Base-by-base conservation (phyloP, 2,797 vertebrate species). In the Poecilia velifera region DNA sequence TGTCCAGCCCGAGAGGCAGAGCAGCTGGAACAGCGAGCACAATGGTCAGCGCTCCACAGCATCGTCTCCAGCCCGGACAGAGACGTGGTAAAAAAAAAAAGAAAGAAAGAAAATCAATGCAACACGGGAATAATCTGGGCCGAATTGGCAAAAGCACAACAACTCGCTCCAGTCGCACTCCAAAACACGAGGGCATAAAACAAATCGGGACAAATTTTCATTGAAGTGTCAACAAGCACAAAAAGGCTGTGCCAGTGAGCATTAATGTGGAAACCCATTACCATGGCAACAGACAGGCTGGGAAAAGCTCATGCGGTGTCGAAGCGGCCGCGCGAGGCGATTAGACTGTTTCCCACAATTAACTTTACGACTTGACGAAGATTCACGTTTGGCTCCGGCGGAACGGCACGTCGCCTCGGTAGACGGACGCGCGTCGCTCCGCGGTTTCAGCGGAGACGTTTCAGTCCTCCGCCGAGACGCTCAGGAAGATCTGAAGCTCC, bases 401-500 rank as follows among this genome's bases (percentile, higher is more conserved):
- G 45, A 39, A 77, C 73, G 77, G 66, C 78, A 31, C 74, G 59
- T 76, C 45, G 16, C 45, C 47, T 10, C 41, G 55, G 80, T 77
- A 84, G 82, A 88, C 82, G 83, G 90, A 90, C 84, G 85, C 53
- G 81, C 73, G 34, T 78, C 71, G 22, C 71, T 76, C 74, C n/a
- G 59, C 64, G 49, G 46, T 49, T 18, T 78, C 89, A 77, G 84
- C 86, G 79, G 49, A 25, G 66, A 77, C 80, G 75, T 68, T 68
- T 68, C 39, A n/a, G 84, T 76, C 66, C 81, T 80, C 80, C 25
- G 14, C 47, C 79, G 83, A 91, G 81, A 78, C 3, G 28, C 76
- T 84, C 41, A 77, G 12, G 41, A 84, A 89, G 88, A 92, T 90
- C 89, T 86, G 18, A 92, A 75, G 78, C 81, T 87, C 85, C 68